Evolutionary conservation across 2,797 vertebrate genomes (phyloP), one percentile per base, ranked within the genome.

Genomic region (Hippocampus kuda): DNA sequence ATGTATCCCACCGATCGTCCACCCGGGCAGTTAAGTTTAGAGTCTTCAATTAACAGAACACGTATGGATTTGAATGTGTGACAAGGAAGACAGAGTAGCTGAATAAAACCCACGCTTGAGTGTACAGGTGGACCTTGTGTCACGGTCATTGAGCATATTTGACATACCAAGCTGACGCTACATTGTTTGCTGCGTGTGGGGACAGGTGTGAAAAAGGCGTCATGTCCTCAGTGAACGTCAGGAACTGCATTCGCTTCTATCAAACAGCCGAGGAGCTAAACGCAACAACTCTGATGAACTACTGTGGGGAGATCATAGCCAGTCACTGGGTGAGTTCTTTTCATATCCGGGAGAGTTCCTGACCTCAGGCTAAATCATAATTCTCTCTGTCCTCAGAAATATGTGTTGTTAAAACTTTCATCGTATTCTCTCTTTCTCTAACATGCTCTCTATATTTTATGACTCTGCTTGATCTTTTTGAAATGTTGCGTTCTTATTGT

Each of bases 241-340:
- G 97, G 83, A 99, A 99, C 87, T 99, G 97, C 77, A 99, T 99
- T 80, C 91, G 96, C 60, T 99, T 99, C 89, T 99, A 99, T 80
- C 97, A 99, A 87, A 99, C 97, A 1, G 96, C 97, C 0, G 97
- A 99, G 86, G 97, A 99, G 77, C 91, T 99, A 46, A 92, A 93
- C 61, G 97, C 96, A 76, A 77, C 86, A 80, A 95, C 96, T 0
- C 80, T 99, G 49, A 93, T 99, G 89, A 99, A 99, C 85, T 99
- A 99, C 77, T 99, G 97, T 73, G 96, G 94, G 42, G 97, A 99
- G 85, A 99, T 99, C 76, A 99, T 99, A 71, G 97, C 97, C 61
- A 99, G 95, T 83, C 97, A 99, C 78, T 99, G 97, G 97, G 97
- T 98, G 86, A 94, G 94, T 79, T 48, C 26, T 16, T 27, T 22